phyloP scores from a whole-genome alignment of 2,797 vertebrate genomes.

The Gouania willdenowi region DNA sequence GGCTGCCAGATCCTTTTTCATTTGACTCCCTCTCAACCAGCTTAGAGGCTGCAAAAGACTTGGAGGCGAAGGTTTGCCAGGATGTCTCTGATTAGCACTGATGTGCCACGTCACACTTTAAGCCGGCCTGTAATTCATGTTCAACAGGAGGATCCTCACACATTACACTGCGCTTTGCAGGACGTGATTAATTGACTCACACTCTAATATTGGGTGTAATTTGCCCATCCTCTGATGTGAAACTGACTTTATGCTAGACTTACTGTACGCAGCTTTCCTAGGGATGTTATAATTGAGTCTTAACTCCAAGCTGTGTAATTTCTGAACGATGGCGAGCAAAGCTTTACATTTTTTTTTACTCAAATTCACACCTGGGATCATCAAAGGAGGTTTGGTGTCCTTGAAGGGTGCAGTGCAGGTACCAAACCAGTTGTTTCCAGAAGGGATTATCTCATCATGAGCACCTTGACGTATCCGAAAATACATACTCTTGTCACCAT shows the following conservation, averaged over 20 bases:
- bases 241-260: conserved; percentile 75
- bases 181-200: conserved; percentile 77
- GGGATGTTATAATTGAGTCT: conserved; percentile 60
- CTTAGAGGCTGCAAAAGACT: conserved; percentile 71
- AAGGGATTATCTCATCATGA: no score
- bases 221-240: conserved; percentile 75
- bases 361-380: no score
- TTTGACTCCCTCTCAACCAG: conserved; percentile 72
- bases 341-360: background rate
- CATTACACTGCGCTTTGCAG: conserved; percentile 73
- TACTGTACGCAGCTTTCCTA: conserved; percentile 62
- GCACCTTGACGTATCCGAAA: no score
- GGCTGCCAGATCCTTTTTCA: conserved; percentile 77
- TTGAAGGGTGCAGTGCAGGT: no score
- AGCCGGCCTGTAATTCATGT: conserved; percentile 75
- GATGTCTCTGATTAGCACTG: conserved; percentile 72
- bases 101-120: conserved; percentile 73
- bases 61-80: conserved; percentile 67
- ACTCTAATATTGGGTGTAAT: conserved; percentile 76
- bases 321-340: conserved; percentile 25
- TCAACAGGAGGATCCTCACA: conserved; percentile 78
- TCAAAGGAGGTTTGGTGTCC: no score
- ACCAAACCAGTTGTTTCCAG: no score
- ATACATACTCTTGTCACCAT: no score
- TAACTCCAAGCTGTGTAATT: conserved; percentile 44